Evolutionary conservation across 2,797 vertebrate species (phyloP).

Genomic region (Sebastes nivosus): DNA sequence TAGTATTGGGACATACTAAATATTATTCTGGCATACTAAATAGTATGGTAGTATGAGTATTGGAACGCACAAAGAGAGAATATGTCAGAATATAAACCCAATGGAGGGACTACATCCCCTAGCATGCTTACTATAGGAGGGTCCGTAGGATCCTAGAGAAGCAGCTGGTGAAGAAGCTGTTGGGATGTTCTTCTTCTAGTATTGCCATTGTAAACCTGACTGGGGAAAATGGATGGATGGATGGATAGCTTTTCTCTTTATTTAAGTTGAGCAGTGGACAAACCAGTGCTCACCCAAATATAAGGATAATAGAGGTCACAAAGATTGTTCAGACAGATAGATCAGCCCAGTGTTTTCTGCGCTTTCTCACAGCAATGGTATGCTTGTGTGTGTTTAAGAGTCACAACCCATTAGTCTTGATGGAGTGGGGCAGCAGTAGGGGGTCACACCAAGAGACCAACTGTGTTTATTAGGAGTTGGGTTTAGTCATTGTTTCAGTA

Average conservation of each 20-base stretch:
- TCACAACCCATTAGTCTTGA: constrained; percentile 66
- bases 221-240: background rate
- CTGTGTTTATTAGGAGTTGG: constrained; percentile 38
- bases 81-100: background rate
- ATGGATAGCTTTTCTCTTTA: background rate
- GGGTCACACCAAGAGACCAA: constrained; percentile 40
- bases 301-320: constrained; percentile 39
- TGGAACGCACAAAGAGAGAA: no score
- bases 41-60: no score
- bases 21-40: background rate
- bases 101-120: background rate
- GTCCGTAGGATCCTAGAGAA: background rate
- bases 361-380: constrained; percentile 15
- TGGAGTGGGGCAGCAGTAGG: constrained; percentile 46
- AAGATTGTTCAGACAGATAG: constrained; percentile 37
- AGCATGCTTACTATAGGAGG: background rate
- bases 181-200: background rate
- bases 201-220: background rate
- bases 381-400: constrained; percentile 38
- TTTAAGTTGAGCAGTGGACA: background rate
- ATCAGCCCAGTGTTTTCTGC: constrained; percentile 13
- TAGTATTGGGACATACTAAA: no score
- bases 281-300: constrained; percentile 1
- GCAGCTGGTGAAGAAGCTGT: background rate
- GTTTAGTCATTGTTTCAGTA: constrained; percentile 29